A percentile compares a stretch with the other conserved stretches of the same genome.
These are phyloP conservation scores for Gouania willdenowi DNA, from an alignment of 2,797 vertebrate genomes.

Conservation along the genomic window DNA sequence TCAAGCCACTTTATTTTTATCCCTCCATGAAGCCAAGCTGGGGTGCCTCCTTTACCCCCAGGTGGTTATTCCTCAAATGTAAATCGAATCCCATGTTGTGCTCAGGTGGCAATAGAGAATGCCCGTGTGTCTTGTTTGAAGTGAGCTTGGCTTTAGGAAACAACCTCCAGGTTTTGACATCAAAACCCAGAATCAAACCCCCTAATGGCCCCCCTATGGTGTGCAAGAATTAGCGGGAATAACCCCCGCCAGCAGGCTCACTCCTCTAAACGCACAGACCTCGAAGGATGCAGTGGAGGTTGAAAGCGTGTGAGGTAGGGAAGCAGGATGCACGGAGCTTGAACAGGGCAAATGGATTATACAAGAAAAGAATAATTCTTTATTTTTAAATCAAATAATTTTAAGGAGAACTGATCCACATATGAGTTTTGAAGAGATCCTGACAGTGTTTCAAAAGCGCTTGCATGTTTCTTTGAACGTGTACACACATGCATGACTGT, in stretches of 20 bases:
- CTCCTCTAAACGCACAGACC: constrained; percentile 66
- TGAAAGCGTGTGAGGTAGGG: constrained; percentile 17
- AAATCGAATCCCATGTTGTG: constrained; percentile 28
- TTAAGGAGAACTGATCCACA: constrained; percentile 10
- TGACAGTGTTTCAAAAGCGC: not conserved
- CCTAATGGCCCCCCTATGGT: constrained; percentile 75
- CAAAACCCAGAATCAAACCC: constrained; percentile 73
- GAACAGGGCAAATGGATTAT: too few relatives aligned
- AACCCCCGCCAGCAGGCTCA: constrained; percentile 74
- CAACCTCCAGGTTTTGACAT: constrained; percentile 75
- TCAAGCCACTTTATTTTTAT: not conserved
- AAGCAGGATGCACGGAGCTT: constrained; percentile 17
- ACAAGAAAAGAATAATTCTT: not conserved
- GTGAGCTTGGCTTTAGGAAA: constrained; percentile 69
- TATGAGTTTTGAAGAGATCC: constrained; percentile 2
- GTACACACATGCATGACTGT: not conserved
- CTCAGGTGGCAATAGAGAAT: constrained; percentile 58
- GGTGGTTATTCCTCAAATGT: constrained; percentile 16
- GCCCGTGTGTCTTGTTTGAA: constrained; percentile 62
- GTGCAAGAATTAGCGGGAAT: constrained; percentile 71
- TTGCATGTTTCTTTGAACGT: not conserved
- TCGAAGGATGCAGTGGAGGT: constrained; percentile 44
- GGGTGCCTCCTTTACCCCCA: not conserved
- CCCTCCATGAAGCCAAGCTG: constrained; percentile 5
- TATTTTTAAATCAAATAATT: too few relatives aligned